Evolutionary conservation across 2,888 invertebrate species (phyloP), one percentile per base, ranked within the genome.

Genomic region (Cheilosia urbana): DNA sequence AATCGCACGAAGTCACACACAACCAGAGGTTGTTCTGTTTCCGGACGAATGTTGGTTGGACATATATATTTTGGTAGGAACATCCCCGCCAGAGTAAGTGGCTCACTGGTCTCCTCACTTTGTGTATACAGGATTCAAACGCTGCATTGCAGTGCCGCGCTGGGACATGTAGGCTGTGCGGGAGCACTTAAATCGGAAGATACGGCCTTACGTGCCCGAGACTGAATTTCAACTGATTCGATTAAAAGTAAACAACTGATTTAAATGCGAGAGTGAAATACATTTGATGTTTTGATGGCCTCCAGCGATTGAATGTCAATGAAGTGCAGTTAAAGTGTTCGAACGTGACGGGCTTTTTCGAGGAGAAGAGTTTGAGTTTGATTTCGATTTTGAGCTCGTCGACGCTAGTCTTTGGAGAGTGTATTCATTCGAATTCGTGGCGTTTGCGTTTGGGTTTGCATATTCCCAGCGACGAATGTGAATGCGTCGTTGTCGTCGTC

Each of bases 191-290:
- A 85, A 17, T 57, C 80, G 7, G 19, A 49, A 53, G 76, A 76
- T 77, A 81, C 58, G 72, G 58, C 72, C 81, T 85, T 85, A 85
- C 85, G 85, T 85, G 85, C 81, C 53, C 55, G 81, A 72, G 77
- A 85, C 81, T 68, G 77, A 85, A 62, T 85, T 80, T 84, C 62
- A 81, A 77, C 85, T 77, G 85, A 84, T 85, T 85, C 81, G 81
- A 81, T 80, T 81, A 81, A 85, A 85, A 81, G 81, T 81, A 85
- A 85, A 85, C 85, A 85, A 85, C 85, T 85, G 85, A 85, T 85
- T 85, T 85, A 85, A 85, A 85, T 85, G 80, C 85, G 72, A 72
- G 76, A 76, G 71, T 76, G 85, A 81, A 85, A 81, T 81, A 81
- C 76, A 81, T 85, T 85, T 85, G 85, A 85, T 85, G 85, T 81